Base-by-base conservation (phyloP, 2,888 invertebrate genomes). In the Clunio marinus region DNA sequence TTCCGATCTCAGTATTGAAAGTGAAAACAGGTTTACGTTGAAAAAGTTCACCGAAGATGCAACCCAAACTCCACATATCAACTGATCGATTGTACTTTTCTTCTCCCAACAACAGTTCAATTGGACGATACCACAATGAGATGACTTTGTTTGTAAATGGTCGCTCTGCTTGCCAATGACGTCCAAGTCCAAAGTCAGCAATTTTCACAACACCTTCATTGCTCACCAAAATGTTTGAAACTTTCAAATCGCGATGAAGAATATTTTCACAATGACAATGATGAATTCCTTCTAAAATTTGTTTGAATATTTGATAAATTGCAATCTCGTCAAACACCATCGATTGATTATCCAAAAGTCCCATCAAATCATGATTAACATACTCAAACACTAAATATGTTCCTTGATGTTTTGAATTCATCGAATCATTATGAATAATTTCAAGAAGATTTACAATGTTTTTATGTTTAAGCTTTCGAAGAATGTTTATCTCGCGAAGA, bases 321-420 rank as follows among this genome's bases (percentile, higher is more conserved):
- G 98, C 94, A 67, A 88, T 85, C 79, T 96, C 95, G 71, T 89
- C 92, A 78, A 99, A 96, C 75, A 93, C 90, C 46, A 98, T 96
- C 88, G 97, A 88, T 70, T 95, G 95, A 20, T 96, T 96, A 77
- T 99, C 98, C 62, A 99, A 80, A 5, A 99, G 82, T 0, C 99
- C 99, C 95, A 98, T 97, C 72, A 99, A 81, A 80, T 99, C 99
- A 77, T 99, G 99, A 81, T 99, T 99, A 95, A 99, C 97, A 80
- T 98, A 99, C 78, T 99, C 99, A 78, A 99, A 99, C 5, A 99
- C 99, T 70, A 99, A 82, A 81, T 99, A 99, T 80, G n/a, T n/a
- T n/a, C n/a, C n/a, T n/a, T n/a, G n/a, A n/a, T n/a, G n/a, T n/a
- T n/a, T n/a, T n/a, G n/a, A n/a, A n/a, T n/a, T n/a, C n/a, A n/a